phyloP scores from a whole-genome alignment of 2,113 vertebrate genomes.

The Microtus ochrogaster region DNA sequence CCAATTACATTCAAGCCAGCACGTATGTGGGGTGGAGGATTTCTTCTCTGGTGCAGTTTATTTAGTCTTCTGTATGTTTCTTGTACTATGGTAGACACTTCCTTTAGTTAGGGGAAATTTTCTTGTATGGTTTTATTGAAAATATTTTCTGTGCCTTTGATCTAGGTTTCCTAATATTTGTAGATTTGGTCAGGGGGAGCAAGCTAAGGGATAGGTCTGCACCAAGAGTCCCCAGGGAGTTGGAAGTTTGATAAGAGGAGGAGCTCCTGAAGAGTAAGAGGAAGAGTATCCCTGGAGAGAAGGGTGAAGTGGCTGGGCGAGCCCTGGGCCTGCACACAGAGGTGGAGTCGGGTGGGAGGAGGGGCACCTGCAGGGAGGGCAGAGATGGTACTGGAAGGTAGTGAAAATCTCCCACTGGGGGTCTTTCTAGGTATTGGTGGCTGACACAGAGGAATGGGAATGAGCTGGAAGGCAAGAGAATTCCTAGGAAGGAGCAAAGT shows the following conservation, averaged over 20 bases:
- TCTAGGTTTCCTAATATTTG: not conserved
- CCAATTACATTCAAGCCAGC: not conserved
- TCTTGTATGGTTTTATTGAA: not conserved
- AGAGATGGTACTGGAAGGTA: not conserved
- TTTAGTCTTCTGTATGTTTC: not conserved
- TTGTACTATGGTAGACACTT: not conserved
- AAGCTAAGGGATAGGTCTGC: not conserved
- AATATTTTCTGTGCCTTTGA: not conserved
- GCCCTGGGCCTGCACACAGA: not conserved
- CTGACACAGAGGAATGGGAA: not conserved
- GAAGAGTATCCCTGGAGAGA: no score
- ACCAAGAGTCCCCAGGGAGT: not conserved
- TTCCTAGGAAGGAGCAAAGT: not conserved
- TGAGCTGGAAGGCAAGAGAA: not conserved
- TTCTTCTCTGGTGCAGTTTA: not conserved
- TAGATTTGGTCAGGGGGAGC: not conserved
- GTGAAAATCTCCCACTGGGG: not conserved
- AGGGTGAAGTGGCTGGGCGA: not conserved
- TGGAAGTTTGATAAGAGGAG: not conserved
- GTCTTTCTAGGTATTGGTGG: not conserved
- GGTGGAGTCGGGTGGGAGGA: not conserved
- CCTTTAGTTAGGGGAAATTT: not conserved
- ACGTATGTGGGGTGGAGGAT: not conserved
- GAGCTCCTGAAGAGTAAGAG: not conserved
- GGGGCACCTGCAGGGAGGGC: not conserved